phyloP scores from a whole-genome alignment of 2,888 invertebrate genomes.

The Dermolepida albohirtum region DNA sequence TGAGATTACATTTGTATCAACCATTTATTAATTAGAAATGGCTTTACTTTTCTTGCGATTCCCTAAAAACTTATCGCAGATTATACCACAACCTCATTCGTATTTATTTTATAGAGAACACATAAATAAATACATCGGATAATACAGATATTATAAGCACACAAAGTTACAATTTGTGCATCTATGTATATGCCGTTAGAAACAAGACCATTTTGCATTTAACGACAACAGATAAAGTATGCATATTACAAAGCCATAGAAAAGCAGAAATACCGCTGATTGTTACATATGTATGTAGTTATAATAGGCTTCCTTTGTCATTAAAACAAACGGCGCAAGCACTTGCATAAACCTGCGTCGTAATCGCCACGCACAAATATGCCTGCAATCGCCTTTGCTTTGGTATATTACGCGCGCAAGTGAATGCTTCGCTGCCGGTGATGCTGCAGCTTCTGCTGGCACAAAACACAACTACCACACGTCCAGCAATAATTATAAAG shows the following conservation, averaged over 20 bases:
- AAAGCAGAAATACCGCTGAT: constrained; percentile 22
- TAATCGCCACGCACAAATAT: constrained; percentile 22
- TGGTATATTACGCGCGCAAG: constrained; percentile 15
- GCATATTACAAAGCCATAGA: constrained; percentile 12
- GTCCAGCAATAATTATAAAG: constrained; percentile 29
- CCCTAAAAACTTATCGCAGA: no score
- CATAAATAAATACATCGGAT: no score
- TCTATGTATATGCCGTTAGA: neutral
- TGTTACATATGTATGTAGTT: constrained; percentile 27
- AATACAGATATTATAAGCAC: no score
- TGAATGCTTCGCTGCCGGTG: neutral
- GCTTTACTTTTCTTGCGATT: no score
- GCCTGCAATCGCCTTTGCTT: neutral
- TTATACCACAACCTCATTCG: no score
- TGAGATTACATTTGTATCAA: no score
- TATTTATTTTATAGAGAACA: no score
- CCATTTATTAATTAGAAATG: no score
- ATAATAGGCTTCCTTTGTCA: constrained; percentile 27
- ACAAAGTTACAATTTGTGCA: neutral
- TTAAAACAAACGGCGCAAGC: constrained; percentile 24
- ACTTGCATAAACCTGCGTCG: constrained; percentile 22
- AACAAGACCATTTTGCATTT: neutral
- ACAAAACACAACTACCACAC: constrained; percentile 13
- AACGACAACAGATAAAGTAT: constrained; percentile 18
- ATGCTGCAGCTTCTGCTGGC: constrained; percentile 6